Base-by-base conservation (phyloP, 2,888 invertebrate genomes). In the Pachliopta kotzebuea region DNA sequence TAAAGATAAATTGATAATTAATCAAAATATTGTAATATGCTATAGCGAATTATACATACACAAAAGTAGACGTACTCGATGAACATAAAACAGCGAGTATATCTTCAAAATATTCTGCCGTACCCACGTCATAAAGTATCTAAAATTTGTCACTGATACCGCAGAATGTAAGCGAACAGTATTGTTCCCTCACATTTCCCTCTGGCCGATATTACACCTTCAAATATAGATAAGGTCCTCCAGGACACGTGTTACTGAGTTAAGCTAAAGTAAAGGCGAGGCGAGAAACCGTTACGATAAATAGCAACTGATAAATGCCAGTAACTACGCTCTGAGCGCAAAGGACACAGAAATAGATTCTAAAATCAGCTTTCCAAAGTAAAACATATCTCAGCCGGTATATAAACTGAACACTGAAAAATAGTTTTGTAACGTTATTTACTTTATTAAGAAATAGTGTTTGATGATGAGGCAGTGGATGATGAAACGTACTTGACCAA, bases 201-300 rank as follows among this genome's bases (percentile, higher is more conserved):
- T 24, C 59, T 65, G 53, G 57, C 62, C 63, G 50, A 65, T 67
- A 60, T 67, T 57, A 65, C 62, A 60, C 62, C 67, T 59, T 45
- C 45, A 45, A 60, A 62, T 57, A 57, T 20, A 65, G 65, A 55
- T 65, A 65, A 65, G 61, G 64, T 21, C 37, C 26, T 42, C 0
- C 56, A 60, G 61, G 71, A 76, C 75, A 76, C 73, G 74, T 74
- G 76, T 67, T 71, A 70, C 63, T 65, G 70, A 72, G 80, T 81
- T 77, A 74, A 37, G 37, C 14, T 37, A 37, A 37, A 37, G 76
- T 73, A 75, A 74, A 75, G 62, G 64, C 64, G 52, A 76, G 72
- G 76, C 75, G 77, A 72, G 71, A 74, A 76, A 75, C 74, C 77
- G 79, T 80, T 78, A 77, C 78, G 81, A 82, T 81, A 79, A 81